Base-by-base conservation (phyloP, 2,797 vertebrate species). In the Bradypodion pumilum region DNA sequence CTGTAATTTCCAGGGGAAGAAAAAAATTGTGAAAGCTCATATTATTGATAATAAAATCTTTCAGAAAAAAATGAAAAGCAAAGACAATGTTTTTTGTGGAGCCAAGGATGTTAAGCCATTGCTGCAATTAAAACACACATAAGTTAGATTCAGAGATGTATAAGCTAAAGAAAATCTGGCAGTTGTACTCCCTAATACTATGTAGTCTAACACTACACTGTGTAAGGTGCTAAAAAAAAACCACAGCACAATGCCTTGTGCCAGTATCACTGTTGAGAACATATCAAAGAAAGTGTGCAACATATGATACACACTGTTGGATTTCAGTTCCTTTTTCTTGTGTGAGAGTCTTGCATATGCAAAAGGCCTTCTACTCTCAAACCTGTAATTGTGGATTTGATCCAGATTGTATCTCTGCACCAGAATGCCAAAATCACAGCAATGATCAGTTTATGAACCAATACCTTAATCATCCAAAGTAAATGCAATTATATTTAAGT, bases 1-100 rank as follows among this genome's bases (percentile, higher is more conserved):
- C 98, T 99, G 82, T 80, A 89, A 91, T 90, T 87, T 91, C 81
- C 92, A 92, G 56, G 63, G 65, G 88, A 92, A 83, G 35, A 80
- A 74, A 85, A 46, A 89, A 56, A 87, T 77, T 40, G 68, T 56
- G 85, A 4, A 37, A 73, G 52, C 0, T 0, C 0, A 78, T n/a
- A 76, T 1, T n/a, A 68, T n/a, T 23, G 29, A 37, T 42, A 75
- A 68, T 27, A 60, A 69, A 2, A 63, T 74, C 40, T 37, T 59
- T 68, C 49, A 9, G n/a, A n/a, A 69, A 4, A 29, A 84, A 76
- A 78, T 21, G 40, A 78, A 69, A 16, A 37, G 12, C 49, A 56
- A 63, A 35, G 63, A 60, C 35, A 52, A 16, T 29, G 25, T 52
- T 25, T 70, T 27, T 60, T n/a, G 37, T 5, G 7, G 2, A 69